Conservation (phyloP, 2,797 vertebrate genomes). For the Rhinophrynus dorsalis region DNA sequence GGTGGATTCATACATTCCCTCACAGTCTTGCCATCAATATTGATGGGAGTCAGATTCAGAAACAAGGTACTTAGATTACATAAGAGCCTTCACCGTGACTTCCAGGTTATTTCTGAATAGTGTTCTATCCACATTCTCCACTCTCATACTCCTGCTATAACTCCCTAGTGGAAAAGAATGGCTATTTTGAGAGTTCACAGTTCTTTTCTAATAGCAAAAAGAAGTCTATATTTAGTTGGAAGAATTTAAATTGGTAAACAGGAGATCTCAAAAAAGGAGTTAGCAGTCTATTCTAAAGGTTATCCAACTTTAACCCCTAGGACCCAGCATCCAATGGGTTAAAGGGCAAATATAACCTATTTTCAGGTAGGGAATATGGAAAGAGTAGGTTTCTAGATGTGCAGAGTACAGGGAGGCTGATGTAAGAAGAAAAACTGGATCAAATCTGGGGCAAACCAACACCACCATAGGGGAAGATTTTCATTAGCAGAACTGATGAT, state of each 20-base stretch:
- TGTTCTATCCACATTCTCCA: background rate
- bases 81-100: slow-evolving; percentile 3
- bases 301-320: too few species aligned
- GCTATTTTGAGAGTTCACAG: background rate
- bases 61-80: slow-evolving; percentile 22
- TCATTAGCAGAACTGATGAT: too few species aligned
- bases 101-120: background rate
- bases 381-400: too few species aligned
- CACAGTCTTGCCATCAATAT: too few species aligned
- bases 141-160: background rate
- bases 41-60: background rate
- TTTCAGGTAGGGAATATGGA: too few species aligned
- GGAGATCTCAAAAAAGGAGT: background rate
- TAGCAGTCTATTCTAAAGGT: background rate
- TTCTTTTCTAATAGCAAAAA: background rate
- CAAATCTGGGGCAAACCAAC: too few species aligned
- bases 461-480: too few species aligned
- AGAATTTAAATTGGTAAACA: background rate
- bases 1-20: too few species aligned
- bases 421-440: too few species aligned
- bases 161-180: background rate
- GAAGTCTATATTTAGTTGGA: background rate
- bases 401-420: too few species aligned
- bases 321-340: too few species aligned
- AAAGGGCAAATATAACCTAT: too few species aligned